phyloP scores from a whole-genome alignment of 2,888 invertebrate genomes.

The Apodemia mormo region DNA sequence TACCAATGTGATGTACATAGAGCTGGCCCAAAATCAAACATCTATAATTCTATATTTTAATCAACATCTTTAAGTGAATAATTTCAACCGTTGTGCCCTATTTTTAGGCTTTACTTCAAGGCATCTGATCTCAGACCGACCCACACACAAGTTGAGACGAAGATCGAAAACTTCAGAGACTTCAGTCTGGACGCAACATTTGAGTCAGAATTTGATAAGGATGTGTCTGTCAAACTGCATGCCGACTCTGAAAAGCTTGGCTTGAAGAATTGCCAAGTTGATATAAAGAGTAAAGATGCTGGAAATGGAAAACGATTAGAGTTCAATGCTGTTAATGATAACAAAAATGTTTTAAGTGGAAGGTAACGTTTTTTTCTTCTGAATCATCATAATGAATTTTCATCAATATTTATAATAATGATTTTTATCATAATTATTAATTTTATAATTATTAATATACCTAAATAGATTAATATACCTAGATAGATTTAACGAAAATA shows the following conservation, averaged over 20 bases:
- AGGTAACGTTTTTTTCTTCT: slow-evolving; percentile 62
- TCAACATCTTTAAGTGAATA: too few relatives aligned
- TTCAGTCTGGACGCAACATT: slow-evolving; percentile 77
- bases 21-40: too few relatives aligned
- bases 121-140: slow-evolving; percentile 73
- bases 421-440: too few relatives aligned
- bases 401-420: too few relatives aligned
- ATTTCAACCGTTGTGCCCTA: background rate
- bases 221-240: slow-evolving; percentile 83
- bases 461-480: too few relatives aligned
- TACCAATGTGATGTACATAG: too few relatives aligned
- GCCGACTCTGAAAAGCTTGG: slow-evolving; percentile 85
- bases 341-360: slow-evolving; percentile 86
- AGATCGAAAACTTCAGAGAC: slow-evolving; percentile 76
- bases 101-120: slow-evolving; percentile 60
- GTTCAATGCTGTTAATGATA: slow-evolving; percentile 83
- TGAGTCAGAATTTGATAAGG: slow-evolving; percentile 82
- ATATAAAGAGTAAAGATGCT: slow-evolving; percentile 83
- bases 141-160: slow-evolving; percentile 81
- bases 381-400: too few relatives aligned
- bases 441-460: too few relatives aligned
- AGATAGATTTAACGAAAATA: too few relatives aligned
- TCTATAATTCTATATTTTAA: slow-evolving; percentile 33
- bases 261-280: slow-evolving; percentile 84
- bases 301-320: slow-evolving; percentile 84